These are phyloP conservation scores for Hypsibius dujardini DNA, from an alignment of 1,140 invertebrate species.

Conservation along the genomic window DNA sequence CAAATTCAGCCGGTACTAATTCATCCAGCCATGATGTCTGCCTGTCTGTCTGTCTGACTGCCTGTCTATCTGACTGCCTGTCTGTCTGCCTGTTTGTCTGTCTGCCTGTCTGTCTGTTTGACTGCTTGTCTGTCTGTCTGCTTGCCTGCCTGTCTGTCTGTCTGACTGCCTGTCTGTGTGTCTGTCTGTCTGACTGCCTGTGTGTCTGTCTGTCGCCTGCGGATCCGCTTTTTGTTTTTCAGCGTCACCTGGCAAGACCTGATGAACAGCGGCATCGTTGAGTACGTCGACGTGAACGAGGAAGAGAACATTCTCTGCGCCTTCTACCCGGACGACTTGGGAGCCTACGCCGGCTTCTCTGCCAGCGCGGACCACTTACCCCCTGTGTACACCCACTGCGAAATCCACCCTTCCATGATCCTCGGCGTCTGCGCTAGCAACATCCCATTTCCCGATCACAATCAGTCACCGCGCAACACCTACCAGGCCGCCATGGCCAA, in stretches of 20 bases:
- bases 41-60: background rate
- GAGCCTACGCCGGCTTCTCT: background rate
- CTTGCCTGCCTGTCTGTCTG: too few relatives aligned
- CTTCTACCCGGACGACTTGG: background rate
- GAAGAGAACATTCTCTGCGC: constrained; percentile 11
- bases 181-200: background rate
- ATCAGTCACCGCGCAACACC: constrained; percentile 72
- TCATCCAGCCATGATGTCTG: too few relatives aligned
- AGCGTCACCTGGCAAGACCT: background rate
- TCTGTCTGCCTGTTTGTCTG: background rate
- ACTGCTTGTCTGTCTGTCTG: background rate
- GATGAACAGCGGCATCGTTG: background rate
- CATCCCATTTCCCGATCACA: constrained; percentile 11
- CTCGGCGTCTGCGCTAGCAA: background rate
- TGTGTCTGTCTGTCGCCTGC: background rate
- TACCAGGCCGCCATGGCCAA: constrained; percentile 44
- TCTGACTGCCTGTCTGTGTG: background rate
- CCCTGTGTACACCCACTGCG: background rate
- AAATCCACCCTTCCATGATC: constrained; percentile 14
- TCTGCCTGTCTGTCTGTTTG: background rate
- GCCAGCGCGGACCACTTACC: too few relatives aligned
- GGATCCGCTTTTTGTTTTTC: background rate
- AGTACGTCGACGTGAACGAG: constrained; percentile 8
- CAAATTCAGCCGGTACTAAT: too few relatives aligned
- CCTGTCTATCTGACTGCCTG: background rate